These are phyloP conservation scores for Formicarius rufipectus DNA, from an alignment of 2,113 vertebrate species.

Conservation along the genomic window DNA sequence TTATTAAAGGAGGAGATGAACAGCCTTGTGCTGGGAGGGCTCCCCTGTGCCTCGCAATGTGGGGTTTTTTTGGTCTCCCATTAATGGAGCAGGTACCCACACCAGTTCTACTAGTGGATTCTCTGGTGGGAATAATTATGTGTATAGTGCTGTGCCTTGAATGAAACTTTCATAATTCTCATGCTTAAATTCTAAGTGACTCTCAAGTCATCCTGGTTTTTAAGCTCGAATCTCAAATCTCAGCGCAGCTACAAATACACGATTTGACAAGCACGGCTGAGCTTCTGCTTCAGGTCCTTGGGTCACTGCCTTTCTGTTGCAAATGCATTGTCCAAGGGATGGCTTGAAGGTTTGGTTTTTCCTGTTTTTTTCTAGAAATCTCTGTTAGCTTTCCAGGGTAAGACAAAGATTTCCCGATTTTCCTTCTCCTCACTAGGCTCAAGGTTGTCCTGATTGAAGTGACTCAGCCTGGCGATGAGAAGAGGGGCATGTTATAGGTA, in stretches of 20 bases:
- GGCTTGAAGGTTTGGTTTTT: neutral
- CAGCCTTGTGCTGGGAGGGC: neutral
- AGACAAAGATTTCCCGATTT: neutral
- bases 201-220: neutral
- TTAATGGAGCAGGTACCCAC: neutral
- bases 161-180: neutral
- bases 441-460: neutral
- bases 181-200: neutral
- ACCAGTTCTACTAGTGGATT: neutral
- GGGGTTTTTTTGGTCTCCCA: rapidly evolving
- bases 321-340: neutral
- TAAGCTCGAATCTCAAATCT: neutral
- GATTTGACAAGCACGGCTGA: slow-evolving; percentile 21
- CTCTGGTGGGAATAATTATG: neutral
- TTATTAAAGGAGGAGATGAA: neutral
- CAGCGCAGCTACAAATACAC: neutral
- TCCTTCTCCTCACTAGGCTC: neutral
- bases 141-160: neutral
- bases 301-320: neutral
- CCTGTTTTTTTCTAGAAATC: neutral
- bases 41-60: neutral
- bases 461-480: neutral
- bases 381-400: neutral
- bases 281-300: slow-evolving; percentile 1
- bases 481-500: neutral